A percentile compares a stretch with the other conserved stretches of the same genome.
Evolutionary conservation across 2,888 invertebrate genomes (phyloP).

Genomic region (Steinernema scapterisci): DNA sequence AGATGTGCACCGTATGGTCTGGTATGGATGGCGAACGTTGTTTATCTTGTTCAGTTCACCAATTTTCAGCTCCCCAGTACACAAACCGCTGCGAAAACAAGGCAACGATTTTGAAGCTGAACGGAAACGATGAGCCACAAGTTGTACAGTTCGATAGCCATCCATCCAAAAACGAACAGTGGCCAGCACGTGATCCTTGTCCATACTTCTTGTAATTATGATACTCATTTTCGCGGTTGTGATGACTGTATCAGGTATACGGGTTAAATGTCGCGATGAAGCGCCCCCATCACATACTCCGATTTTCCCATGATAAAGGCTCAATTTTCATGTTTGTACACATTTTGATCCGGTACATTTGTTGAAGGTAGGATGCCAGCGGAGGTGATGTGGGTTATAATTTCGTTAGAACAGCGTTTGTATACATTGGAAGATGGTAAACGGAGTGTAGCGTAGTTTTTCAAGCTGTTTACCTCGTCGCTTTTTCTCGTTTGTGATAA

Average conservation of each 20-base stretch:
- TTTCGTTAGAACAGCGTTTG: too few relatives aligned
- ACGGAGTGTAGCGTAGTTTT: too few relatives aligned
- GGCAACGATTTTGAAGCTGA: constrained; percentile 90
- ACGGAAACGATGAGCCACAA: constrained; percentile 45
- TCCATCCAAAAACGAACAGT: neutral
- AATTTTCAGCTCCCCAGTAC: constrained; percentile 93
- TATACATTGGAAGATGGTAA: too few relatives aligned
- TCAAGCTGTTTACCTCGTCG: neutral
- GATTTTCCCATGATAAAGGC: too few relatives aligned
- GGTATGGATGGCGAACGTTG: constrained; percentile 73
- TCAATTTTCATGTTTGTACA: too few relatives aligned
- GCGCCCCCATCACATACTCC: too few relatives aligned
- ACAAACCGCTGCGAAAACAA: constrained; percentile 99
- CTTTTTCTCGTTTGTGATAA: neutral
- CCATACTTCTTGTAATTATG: neutral
- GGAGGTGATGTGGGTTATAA: too few relatives aligned
- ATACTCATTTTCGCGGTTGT: neutral
- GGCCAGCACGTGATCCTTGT: neutral
- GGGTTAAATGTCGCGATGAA: too few relatives aligned
- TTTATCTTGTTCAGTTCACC: neutral
- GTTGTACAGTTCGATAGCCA: constrained; percentile 78
- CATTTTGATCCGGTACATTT: too few relatives aligned
- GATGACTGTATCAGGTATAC: too few relatives aligned
- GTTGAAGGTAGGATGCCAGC: too few relatives aligned
- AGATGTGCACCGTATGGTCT: constrained; percentile 97